Conservation (phyloP, 2,113 vertebrate species). For the human region GRCh38 chrX:138692001-138692500, state of each 20-base stretch:
- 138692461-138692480: constrained; percentile 42
- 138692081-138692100: constrained; percentile 32
- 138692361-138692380: not conserved
- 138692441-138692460: constrained; percentile 25
- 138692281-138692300: not conserved
- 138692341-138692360: constrained; percentile 29
- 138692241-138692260: constrained; percentile 5
- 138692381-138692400: not conserved
- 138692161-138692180: not conserved
- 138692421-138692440: constrained; percentile 68
- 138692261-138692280: not conserved
- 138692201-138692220: not conserved
- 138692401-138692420: constrained; percentile 8
- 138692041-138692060: constrained; percentile 28
- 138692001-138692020: constrained; percentile 17
- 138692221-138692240: constrained; percentile 4
- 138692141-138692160: constrained; percentile 51
- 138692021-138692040: not conserved
- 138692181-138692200: not conserved
- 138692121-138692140: not conserved
- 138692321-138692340: not conserved
- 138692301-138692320: not conserved
- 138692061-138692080: constrained; percentile 30
- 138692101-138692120: not conserved
- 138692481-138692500: constrained; percentile 8